phyloP scores from a whole-genome alignment of 2,113 vertebrate genomes.

The Sakesphorus luctuosus region DNA sequence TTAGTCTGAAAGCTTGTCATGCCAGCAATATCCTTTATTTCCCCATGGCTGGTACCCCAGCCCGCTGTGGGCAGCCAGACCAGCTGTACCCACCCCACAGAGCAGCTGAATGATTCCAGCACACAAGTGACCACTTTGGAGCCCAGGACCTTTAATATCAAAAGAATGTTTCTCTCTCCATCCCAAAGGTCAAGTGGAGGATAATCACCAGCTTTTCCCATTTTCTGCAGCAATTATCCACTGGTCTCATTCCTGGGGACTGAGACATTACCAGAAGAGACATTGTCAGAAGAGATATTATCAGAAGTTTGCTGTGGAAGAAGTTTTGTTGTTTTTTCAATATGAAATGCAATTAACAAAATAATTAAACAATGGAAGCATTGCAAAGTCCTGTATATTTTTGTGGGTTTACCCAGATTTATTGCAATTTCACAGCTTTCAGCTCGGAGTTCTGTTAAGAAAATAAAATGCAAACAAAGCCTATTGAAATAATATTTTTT shows the following conservation, averaged over 20 bases:
- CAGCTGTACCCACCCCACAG: not conserved
- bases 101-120: not conserved
- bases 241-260: not conserved
- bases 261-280: not conserved
- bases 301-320: not conserved
- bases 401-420: not conserved
- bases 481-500: not conserved
- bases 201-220: not conserved
- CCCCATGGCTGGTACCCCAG: not conserved
- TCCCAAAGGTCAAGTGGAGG: not conserved
- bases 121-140: not conserved
- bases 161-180: not conserved
- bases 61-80: rapidly evolving
- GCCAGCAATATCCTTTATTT: not conserved
- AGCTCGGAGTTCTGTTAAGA: not conserved
- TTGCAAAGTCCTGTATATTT: not conserved
- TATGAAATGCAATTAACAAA: not conserved
- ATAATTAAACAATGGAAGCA: not conserved
- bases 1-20: not conserved
- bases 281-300: no score
- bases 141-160: not conserved
- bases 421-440: not conserved
- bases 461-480: not conserved
- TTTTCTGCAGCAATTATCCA: not conserved
- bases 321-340: not conserved